Evolutionary conservation across 2,888 invertebrate species (phyloP).

Genomic region (Parnassius orleans): DNA sequence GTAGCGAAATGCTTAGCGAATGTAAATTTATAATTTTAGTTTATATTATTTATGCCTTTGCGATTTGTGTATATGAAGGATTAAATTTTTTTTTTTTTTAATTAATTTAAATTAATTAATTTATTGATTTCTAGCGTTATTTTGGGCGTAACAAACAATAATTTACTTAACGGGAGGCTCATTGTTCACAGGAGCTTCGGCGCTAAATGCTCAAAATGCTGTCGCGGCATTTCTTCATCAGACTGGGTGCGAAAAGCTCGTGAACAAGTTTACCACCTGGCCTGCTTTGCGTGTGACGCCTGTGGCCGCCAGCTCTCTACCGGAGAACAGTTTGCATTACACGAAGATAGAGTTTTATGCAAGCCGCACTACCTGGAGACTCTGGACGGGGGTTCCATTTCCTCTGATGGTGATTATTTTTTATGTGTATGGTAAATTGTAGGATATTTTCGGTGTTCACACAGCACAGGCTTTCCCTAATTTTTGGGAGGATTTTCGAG

Average conservation of each 20-base stretch:
- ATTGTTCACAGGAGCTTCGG: conserved; percentile 90
- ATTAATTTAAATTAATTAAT: too few relatives aligned
- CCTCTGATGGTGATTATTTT: conserved; percentile 87
- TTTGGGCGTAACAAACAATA: neutral
- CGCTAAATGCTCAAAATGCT: conserved; percentile 97
- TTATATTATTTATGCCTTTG: neutral
- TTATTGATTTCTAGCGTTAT: neutral
- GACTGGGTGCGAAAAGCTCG: conserved; percentile 99
- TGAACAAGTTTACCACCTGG: conserved; percentile 97
- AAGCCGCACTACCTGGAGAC: conserved; percentile 98
- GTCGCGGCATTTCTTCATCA: conserved; percentile 94
- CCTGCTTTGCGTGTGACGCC: conserved; percentile 99
- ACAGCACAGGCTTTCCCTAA: too few relatives aligned
- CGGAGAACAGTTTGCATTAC: conserved; percentile 98
- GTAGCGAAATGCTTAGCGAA: conserved; percentile 18
- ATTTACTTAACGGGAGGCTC: conserved; percentile 21
- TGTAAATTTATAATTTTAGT: neutral
- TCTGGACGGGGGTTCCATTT: conserved; percentile 94
- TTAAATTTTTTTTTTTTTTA: too few relatives aligned
- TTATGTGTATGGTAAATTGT: neutral
- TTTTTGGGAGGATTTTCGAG: too few relatives aligned
- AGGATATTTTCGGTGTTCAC: too few relatives aligned
- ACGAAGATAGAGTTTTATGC: conserved; percentile 96
- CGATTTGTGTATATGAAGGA: neutral
- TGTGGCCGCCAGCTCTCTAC: conserved; percentile 95